Evolutionary conservation across 2,113 vertebrate species (phyloP).

Genomic region (Phylloscopus trochilus): DNA sequence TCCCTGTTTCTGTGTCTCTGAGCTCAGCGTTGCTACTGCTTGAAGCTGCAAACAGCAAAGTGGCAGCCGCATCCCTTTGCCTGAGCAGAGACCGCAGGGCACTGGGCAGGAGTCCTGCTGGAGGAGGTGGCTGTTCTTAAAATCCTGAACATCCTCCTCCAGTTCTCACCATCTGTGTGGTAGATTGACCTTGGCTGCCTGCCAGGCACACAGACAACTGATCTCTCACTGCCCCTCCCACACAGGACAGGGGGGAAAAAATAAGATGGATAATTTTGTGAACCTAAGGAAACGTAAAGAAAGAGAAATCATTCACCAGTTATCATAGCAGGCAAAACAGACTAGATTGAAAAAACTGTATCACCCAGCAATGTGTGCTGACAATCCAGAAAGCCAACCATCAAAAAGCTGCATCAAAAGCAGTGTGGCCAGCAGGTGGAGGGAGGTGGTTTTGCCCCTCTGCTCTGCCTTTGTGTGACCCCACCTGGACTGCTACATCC

Average conservation of each 20-base stretch:
- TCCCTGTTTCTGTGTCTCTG: not conserved
- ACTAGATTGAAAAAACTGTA: not conserved
- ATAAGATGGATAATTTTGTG: not conserved
- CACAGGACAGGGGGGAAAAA: not conserved
- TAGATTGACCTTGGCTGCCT: not conserved
- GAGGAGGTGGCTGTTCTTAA: not conserved
- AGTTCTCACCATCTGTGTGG: not conserved
- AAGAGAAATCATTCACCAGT: not conserved
- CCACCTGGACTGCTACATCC: not conserved
- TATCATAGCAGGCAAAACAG: not conserved
- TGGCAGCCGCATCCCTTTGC: not conserved
- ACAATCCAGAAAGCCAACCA: not conserved
- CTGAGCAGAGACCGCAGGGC: not conserved
- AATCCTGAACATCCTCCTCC: not conserved
- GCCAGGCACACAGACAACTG: not conserved
- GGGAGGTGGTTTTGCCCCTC: not conserved
- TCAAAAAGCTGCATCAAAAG: not conserved
- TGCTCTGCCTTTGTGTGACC: accelerated
- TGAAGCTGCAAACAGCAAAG: not conserved
- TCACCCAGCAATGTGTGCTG: accelerated
- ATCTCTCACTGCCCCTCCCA: not conserved
- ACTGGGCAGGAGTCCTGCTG: not conserved
- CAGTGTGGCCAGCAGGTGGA: accelerated
- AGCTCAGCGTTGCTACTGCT: not conserved
- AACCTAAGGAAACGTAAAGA: not conserved